Percentiles rank a stretch among this genome's conserved stretches.
Evolutionary conservation across 2,797 vertebrate species (phyloP).

Genomic region (Poliocrania exsul): DNA sequence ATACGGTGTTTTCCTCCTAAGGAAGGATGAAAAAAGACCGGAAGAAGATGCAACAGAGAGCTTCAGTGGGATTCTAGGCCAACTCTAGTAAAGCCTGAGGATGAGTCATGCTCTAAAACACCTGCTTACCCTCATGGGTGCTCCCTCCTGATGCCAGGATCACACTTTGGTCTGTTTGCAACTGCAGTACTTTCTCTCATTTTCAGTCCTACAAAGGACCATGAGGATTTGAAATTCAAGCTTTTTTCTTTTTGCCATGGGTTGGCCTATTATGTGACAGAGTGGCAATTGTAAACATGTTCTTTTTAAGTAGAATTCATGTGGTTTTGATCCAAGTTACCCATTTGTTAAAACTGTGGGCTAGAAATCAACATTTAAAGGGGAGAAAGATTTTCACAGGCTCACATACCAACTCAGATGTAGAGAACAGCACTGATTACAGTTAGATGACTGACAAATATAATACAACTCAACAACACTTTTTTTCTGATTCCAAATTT

Average conservation of each 20-base stretch:
- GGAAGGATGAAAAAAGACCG: background rate
- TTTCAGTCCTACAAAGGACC: constrained; percentile 32
- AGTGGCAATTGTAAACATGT: background rate
- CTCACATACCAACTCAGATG: background rate
- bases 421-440: background rate
- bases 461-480: background rate
- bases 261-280: background rate
- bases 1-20: background rate
- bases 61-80: background rate
- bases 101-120: background rate
- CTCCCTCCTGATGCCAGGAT: background rate
- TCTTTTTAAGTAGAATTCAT: background rate
- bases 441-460: background rate
- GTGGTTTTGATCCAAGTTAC: background rate
- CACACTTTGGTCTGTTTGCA: constrained; percentile 6
- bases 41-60: background rate
- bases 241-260: background rate
- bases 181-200: background rate
- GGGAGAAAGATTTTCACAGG: background rate
- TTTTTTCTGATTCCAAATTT: background rate
- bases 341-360: background rate
- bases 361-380: background rate
- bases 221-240: background rate
- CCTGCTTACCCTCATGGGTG: background rate
- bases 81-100: background rate